Percentiles rank a stretch among this genome's conserved stretches.
Evolutionary conservation across 2,888 invertebrate species (phyloP).

Genomic region (Drosophila neutralis): DNA sequence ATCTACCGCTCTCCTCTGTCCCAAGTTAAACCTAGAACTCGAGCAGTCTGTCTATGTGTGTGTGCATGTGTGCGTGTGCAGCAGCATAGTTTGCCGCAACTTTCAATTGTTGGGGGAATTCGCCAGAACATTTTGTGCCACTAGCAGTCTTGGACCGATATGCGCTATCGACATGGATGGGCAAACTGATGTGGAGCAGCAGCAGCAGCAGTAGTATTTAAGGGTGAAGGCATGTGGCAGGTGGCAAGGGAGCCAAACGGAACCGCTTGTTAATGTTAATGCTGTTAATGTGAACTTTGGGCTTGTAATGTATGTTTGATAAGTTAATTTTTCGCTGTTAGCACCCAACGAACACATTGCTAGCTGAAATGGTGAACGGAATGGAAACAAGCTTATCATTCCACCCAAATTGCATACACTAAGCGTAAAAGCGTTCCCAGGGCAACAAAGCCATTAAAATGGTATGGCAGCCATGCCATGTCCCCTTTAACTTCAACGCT

Average conservation of each 20-base stretch:
- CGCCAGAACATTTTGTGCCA: conserved; percentile 64
- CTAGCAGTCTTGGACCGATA: conserved; percentile 50
- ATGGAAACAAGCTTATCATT: conserved; percentile 1
- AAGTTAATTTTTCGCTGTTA: conserved; percentile 71
- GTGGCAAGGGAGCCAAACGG: conserved; percentile 5
- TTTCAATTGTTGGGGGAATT: conserved; percentile 76
- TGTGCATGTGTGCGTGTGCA: conserved; percentile 5
- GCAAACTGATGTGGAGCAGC: neutral
- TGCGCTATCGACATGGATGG: conserved; percentile 38
- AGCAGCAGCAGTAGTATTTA: neutral
- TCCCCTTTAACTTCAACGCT: conserved; percentile 19
- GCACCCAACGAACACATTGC: conserved; percentile 39
- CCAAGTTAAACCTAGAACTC: conserved; percentile 1
- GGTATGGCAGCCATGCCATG: conserved; percentile 22
- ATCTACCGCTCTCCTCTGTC: neutral
- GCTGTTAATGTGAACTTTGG: conserved; percentile 75
- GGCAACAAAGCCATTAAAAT: conserved; percentile 68
- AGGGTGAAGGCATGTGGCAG: no score
- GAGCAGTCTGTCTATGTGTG: conserved; percentile 11
- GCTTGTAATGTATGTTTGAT: conserved; percentile 76
- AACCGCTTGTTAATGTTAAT: conserved; percentile 64
- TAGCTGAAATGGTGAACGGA: neutral
- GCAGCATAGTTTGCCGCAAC: conserved; percentile 52
- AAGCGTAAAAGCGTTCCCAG: conserved; percentile 53
- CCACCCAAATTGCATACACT: conserved; percentile 16